Evolutionary conservation across 2,113 vertebrate species (phyloP), one percentile per base, ranked within the genome.

Genomic region (Pollachius pollachius): DNA sequence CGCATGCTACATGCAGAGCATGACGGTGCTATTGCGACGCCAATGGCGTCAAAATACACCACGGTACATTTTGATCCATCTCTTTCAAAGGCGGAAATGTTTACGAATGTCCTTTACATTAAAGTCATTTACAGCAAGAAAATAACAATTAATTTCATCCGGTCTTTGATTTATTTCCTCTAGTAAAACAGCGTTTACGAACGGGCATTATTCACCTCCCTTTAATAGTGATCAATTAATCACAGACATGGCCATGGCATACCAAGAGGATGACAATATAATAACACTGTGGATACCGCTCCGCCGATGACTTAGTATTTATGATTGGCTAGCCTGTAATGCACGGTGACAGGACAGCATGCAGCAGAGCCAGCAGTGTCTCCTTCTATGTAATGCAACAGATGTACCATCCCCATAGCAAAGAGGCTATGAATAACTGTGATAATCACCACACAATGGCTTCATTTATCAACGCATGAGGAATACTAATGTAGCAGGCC

Each of bases 391-490:
- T 84, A 89, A 89, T 85, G 89, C 85, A 88, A 89, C 83, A 89
- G 84, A 91, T 89, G 88, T 83, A 79, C 72, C 79, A 73, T 88
- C 83, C 78, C 76, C 88, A 83, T 79, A 83, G 85, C 71, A 73
- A 72, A 75, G 86, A 75, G 71, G 76, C 90, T 88, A 88, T 90
- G 89, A 93, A 91, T 92, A 91, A 89, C 86, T 81, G 87, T 77
- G 85, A 92, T 91, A 89, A 90, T 91, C 88, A 88, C 85, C 52
- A 65, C 81, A 91, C 90, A 90, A 91, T 92, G 84, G 82, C 80
- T 89, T 87, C 85, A 92, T 93, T 90, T 88, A 85, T 92, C 89
- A 92, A 81, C 23, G 78, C 74, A 82, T 72, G 80, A 75, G 57
- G 60, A 79, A 74, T 23, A 68, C 77, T 84, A 72, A 80, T 64